These are phyloP conservation scores for Pangasius mekongensis DNA, from an alignment of 2,797 vertebrate genomes.

Conservation along the genomic window DNA sequence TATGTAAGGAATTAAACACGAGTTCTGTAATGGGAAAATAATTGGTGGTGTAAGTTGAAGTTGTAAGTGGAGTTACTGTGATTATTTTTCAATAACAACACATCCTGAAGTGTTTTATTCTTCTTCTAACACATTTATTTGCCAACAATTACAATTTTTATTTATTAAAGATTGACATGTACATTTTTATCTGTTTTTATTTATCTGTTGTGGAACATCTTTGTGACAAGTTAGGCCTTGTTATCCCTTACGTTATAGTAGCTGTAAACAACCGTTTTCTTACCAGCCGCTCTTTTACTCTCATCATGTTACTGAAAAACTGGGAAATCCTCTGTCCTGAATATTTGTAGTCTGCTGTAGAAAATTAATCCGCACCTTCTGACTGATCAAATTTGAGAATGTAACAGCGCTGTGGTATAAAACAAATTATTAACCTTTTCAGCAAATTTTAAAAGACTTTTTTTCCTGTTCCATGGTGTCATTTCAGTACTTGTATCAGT, in stretches of 20 bases:
- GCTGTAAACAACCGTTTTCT: background rate
- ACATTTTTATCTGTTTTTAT: background rate
- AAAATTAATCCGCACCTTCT: background rate
- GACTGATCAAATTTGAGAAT: background rate
- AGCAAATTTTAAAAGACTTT: background rate
- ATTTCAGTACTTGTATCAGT: background rate
- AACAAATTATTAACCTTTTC: background rate
- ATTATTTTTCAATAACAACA: background rate
- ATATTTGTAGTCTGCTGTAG: background rate
- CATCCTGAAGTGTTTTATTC: background rate
- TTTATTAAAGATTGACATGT: background rate
- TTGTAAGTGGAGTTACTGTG: background rate
- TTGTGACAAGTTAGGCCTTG: background rate
- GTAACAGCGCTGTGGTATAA: background rate
- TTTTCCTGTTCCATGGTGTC: background rate
- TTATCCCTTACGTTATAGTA: background rate
- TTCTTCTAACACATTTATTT: background rate
- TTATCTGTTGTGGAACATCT: background rate
- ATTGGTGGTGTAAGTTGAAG: background rate
- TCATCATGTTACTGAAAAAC: background rate
- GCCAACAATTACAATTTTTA: background rate
- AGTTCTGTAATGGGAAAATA: background rate
- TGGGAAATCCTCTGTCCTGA: background rate
- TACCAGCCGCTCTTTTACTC: background rate
- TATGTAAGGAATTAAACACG: background rate